Evolutionary conservation across 2,888 invertebrate genomes (phyloP), one percentile per base, ranked within the genome.

Genomic region (Troides aeacus): DNA sequence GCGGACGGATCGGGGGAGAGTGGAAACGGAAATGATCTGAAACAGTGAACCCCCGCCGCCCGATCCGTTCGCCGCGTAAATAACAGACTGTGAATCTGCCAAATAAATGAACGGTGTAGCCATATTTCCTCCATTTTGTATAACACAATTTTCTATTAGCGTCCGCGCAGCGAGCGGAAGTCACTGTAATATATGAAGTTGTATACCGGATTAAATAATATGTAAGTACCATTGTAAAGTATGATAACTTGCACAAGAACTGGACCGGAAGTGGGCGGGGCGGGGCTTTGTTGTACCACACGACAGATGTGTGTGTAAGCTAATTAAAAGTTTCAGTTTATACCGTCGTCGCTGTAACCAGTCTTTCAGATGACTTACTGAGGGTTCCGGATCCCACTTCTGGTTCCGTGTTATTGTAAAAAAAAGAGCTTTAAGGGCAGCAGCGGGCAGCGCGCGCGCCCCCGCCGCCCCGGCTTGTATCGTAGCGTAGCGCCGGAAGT

Each of bases 21-120:
- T 12, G 46, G 12, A 15, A 15, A 15, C 46, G 15, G 46, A 39
- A 39, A 15, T 46, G 46, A 4, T 15, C 17, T 57, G 17, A 18
- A 50, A 7, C 50, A 30, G 3, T 30, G 5, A 5, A 5, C 5
- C 39, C 18, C 21, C 1, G 5, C 10, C 12, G 24, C 42, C n/a
- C 17, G 42, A 3, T 46, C 46, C 46, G 15, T 46, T 15, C 12
- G 12, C 12, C 46, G 46, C 46, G 30, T 18, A 50, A 58, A 63
- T 46, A 39, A 66, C 76, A 76, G 79, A 78, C 79, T 77, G 79
- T 73, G 75, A 75, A 71, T 75, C 74, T 77, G 78, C 78, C 78
- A 78, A 78, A 78, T 76, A 74, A 68, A 64, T 69, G 4, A 15
- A 70, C 69, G 24, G 17, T 56, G 61, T 68, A 68, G 66, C 66